Base-by-base conservation (phyloP, 2,888 invertebrate genomes). In the Dryadula phaetusa region DNA sequence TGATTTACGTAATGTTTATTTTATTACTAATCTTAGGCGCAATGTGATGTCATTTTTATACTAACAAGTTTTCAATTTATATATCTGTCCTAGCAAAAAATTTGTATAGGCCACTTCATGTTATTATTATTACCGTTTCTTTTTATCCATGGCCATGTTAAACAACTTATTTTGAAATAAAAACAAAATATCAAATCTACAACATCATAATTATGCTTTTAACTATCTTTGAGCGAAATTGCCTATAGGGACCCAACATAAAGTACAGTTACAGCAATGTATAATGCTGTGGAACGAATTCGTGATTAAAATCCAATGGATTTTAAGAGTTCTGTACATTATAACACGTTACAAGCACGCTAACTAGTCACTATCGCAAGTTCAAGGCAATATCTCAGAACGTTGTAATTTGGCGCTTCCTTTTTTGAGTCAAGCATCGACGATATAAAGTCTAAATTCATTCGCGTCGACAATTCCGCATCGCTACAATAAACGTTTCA, bases 11-110 rank as follows among this genome's bases (percentile, higher is more conserved):
- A 82, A 80, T 90, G 86, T 90, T 90, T 90, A 86, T 86, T 80
- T 82, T 81, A 87, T 86, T 87, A 87, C 82, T 88, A 89, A 90
- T 88, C 83, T 84, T 84, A 83, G 85, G 54, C 64, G 66, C 54
- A 63, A 68, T 71, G 66, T 73, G 75, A 73, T 71, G 71, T 74
- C 75, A 75, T 73, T 32, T 10, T 61, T 16, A 42, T 56, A 53
- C 61, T 40, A 49, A 28, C 44, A 47, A 53, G 16, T 40, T 60
- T 37, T 53, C n/a, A 42, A 54, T 62, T 62, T 22, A 58, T 34
- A 25, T 32, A 37, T 10, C 5, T 16, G 37, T 16, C 10, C 1
- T 52, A 34, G 18, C 20, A 44, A 64, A 62, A 56, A 64, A 64
- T 60, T 16, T 62, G 46, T 25, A 22, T 44, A 56, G 22, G 56